These are phyloP conservation scores for Protodeltote pygarga DNA, from an alignment of 2,888 invertebrate genomes.

Conservation along the genomic window DNA sequence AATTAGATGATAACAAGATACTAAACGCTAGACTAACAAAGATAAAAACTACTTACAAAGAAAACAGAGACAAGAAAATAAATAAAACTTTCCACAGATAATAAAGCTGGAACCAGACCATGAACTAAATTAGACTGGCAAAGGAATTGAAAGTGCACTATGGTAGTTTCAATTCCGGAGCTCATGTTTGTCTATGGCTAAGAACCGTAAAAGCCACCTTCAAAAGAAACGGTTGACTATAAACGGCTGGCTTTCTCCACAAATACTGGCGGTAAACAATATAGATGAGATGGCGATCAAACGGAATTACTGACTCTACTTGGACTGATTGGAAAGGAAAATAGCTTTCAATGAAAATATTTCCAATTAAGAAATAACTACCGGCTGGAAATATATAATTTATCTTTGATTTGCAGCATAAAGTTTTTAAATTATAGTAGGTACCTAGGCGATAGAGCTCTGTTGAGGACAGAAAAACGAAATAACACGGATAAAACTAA, in stretches of 20 bases:
- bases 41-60: too few species aligned
- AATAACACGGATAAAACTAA: too few species aligned
- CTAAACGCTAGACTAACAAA: too few species aligned
- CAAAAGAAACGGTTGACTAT: slow-evolving; percentile 46
- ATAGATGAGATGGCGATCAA: slow-evolving; percentile 4
- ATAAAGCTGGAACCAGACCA: background rate
- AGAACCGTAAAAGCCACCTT: slow-evolving; percentile 46
- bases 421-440: too few species aligned
- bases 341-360: too few species aligned
- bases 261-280: slow-evolving; percentile 43
- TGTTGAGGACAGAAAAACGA: too few species aligned
- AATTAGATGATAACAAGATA: too few species aligned
- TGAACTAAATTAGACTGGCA: slow-evolving; percentile 7
- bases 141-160: slow-evolving; percentile 26
- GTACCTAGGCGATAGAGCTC: too few species aligned
- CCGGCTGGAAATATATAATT: too few species aligned
- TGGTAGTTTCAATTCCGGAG: slow-evolving; percentile 29
- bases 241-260: slow-evolving; percentile 46
- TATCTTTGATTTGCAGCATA: too few species aligned
- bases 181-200: slow-evolving; percentile 40
- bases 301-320: slow-evolving; percentile 8
- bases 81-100: slow-evolving; percentile 1
- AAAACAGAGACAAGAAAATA: background rate
- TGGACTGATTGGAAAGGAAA: slow-evolving; percentile 13
- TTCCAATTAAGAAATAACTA: too few species aligned